Conservation (phyloP, 2,113 vertebrate species). For the Mugil cephalus region DNA sequence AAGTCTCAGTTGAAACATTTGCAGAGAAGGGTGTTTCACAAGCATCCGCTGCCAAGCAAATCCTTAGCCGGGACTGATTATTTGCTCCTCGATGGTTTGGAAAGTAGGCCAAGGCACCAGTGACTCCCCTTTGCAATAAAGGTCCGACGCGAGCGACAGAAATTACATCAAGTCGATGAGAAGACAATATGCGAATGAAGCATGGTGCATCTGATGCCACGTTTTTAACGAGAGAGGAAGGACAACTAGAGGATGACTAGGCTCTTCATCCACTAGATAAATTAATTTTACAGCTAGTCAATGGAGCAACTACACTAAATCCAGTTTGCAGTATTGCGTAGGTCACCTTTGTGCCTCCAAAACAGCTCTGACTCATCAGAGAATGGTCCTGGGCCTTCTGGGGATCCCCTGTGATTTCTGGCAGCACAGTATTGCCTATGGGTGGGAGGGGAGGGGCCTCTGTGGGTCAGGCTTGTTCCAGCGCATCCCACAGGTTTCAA, state of each 20-base stretch:
- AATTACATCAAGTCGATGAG: slow-evolving; percentile 15
- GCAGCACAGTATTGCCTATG: too few species aligned
- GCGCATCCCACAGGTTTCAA: too few species aligned
- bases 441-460: too few species aligned
- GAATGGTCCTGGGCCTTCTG: too few species aligned
- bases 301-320: slow-evolving; percentile 15
- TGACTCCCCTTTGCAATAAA: slow-evolving; percentile 54
- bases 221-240: neutral
- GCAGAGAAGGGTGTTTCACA: slow-evolving; percentile 57
- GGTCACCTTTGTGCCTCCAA: too few species aligned
- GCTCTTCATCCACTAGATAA: neutral
- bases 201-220: neutral
- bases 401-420: too few species aligned
- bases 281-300: neutral
- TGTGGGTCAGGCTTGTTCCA: too few species aligned
- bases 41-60: slow-evolving; percentile 68
- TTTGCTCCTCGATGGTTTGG: slow-evolving; percentile 71
- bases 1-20: slow-evolving; percentile 51
- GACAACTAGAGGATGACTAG: neutral
- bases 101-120: slow-evolving; percentile 70
- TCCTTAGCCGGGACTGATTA: slow-evolving; percentile 65
- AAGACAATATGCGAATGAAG: slow-evolving; percentile 15
- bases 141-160: slow-evolving; percentile 41
- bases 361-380: too few species aligned
- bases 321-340: neutral